Evolutionary conservation across 2,888 invertebrate genomes (phyloP), one percentile per base, ranked within the genome.

Genomic region (Gibbula magus): DNA sequence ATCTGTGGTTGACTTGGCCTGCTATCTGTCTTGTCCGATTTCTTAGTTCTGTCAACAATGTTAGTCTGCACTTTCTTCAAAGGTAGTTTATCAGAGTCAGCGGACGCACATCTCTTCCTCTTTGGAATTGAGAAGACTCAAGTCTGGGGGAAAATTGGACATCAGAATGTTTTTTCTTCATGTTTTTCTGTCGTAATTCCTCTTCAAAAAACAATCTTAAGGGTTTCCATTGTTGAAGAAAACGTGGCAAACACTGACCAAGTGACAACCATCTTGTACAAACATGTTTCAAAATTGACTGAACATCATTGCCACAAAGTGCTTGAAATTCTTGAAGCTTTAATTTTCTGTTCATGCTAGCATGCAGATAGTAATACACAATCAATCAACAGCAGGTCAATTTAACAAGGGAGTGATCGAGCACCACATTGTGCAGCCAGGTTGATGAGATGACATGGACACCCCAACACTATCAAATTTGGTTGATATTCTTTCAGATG

Each of bases 371-470:
- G 25, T 67, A 67, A 10, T 25, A 67, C 67, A 67, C 18, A 25
- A n/a, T 67, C 67, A 25, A 67, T 67, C 29, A 67, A 67, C n/a
- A 67, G 67, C 18, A 32, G 16, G 25, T 67, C 67, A 67, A 67
- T 25, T n/a, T 5, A 67, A 18, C 22, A 18, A n/a, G 67, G 67
- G 18, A 67, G 29, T 25, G 16, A 25, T 25, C 29, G 20, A 10
- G 67, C 67, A 4, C 18, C 67, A 25, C 29, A 25, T n/a, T 75
- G 51, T 29, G 75, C 51, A 22, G 53, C 75, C 29, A 75, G 18
- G 35, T 75, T 75, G 22, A 75, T 22, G 25, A 75, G 75, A 52
- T 75, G 75, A 25, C 75, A 75, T 20, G 25, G 52, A 25, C 75
- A 75, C 18, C 53, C 75, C n/a, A 75, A 18, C 13, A 25, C 53